These are phyloP conservation scores for Himalopsyche anomala DNA, from an alignment of 2,888 invertebrate genomes.

Conservation along the genomic window DNA sequence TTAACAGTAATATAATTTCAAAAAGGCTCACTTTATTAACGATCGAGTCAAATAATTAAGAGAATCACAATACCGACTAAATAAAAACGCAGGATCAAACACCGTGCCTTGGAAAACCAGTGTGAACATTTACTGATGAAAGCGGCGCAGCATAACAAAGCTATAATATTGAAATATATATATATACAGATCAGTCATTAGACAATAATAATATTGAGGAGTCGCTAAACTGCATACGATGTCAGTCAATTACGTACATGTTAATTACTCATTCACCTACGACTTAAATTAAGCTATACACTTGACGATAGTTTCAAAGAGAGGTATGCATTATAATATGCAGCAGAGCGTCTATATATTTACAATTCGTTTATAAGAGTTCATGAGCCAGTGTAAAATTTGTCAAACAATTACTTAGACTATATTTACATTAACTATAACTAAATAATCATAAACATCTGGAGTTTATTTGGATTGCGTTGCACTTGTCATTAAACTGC, in stretches of 20 bases:
- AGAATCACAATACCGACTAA: background rate
- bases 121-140: background rate
- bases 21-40: background rate
- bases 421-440: background rate
- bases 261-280: conserved; percentile 13
- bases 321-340: background rate
- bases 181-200: conserved; percentile 17
- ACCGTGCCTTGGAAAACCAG: conserved; percentile 32
- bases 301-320: conserved; percentile 5
- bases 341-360: conserved; percentile 6
- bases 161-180: background rate
- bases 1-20: background rate
- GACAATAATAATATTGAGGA: conserved; percentile 41
- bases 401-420: background rate
- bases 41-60: background rate
- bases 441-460: too few species aligned
- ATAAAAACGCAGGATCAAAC: conserved; percentile 1
- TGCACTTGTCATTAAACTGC: too few species aligned
- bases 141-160: background rate
- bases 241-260: conserved; percentile 8
- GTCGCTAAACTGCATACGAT: conserved; percentile 18
- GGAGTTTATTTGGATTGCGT: too few species aligned
- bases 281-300: conserved; percentile 5
- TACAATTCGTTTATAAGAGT: background rate
- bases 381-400: background rate